Evolutionary conservation across 2,888 invertebrate species (phyloP), one percentile per base, ranked within the genome.

Genomic region (Microchrysa polita): DNA sequence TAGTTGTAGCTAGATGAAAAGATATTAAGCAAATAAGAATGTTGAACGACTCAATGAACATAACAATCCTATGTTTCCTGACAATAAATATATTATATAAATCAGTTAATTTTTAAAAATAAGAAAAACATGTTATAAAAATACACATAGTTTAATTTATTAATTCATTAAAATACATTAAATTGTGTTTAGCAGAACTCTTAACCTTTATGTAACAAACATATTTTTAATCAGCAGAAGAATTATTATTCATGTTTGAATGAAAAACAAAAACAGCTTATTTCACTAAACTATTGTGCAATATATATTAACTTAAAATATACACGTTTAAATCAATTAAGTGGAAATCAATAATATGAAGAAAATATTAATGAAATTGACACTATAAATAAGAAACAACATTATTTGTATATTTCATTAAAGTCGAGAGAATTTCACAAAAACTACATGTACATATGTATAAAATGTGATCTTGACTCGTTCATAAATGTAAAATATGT

Each of bases 361-460:
- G n/a, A n/a, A 14, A n/a, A 61, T 10, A 23, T 42, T 40, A n/a
- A 14, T 40, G 61, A 61, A 40, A 40, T 40, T 7, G 18, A 18
- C 27, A 34, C 7, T 34, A 59, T 14, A 59, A 67, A 44, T 48
- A 48, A 55, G 16, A n/a, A 69, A 57, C n/a, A n/a, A n/a, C n/a
- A n/a, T 40, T 42, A 55, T 69, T 69, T 69, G 55, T 57, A 69
- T 18, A 69, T 69, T 69, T 22, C 20, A 65, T 23, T 18, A 23
- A 65, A 44, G 44, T 65, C 48, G 10, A 48, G 23, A 20, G 65
- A 14, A 65, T 16, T n/a, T 34, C 40, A 40, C 12, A 12, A 48
- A 12, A 42, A n/a, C n/a, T n/a, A n/a, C n/a, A n/a, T n/a, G 18
- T 12, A 65, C 48, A n/a, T n/a, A n/a, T 9, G 48, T 22, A 65